A percentile compares a stretch with the other conserved stretches of the same genome.
Evolutionary conservation across 2,113 vertebrate species (phyloP).

Genomic region (Chlorodrepanis virens): DNA sequence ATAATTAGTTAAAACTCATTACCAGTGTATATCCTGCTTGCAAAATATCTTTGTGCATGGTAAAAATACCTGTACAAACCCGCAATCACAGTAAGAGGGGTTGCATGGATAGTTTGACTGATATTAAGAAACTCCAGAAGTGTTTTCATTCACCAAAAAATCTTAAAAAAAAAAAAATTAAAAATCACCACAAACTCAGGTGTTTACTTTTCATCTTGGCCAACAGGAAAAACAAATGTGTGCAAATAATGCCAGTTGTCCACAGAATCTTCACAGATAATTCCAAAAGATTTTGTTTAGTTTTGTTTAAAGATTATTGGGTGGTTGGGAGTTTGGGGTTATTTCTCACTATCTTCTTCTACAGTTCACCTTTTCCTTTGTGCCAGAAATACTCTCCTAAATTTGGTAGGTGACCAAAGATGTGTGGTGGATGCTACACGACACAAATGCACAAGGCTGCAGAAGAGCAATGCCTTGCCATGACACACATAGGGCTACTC

Average conservation of each 20-base stretch:
- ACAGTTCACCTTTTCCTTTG: neutral
- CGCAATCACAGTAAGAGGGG: neutral
- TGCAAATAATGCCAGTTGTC: neutral
- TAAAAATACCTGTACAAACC: neutral
- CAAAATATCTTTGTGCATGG: neutral
- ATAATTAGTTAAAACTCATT: neutral
- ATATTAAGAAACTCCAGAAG: neutral
- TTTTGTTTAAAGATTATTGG: neutral
- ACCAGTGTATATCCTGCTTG: neutral
- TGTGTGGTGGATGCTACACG: neutral
- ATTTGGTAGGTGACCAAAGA: neutral
- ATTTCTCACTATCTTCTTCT: neutral
- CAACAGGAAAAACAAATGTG: neutral
- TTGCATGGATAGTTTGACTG: neutral
- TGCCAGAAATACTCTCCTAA: neutral
- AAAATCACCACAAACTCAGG: neutral
- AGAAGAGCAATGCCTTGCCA: neutral
- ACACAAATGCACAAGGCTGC: rapidly evolving
- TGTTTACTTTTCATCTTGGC: neutral
- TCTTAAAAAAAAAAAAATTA: neutral
- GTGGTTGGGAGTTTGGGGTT: neutral
- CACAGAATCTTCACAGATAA: neutral
- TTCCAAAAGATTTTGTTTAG: neutral
- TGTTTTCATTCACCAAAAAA: neutral
- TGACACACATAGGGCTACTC: rapidly evolving